These are phyloP conservation scores for Rosalia funebris DNA, from an alignment of 2,888 invertebrate species.

Conservation along the genomic window DNA sequence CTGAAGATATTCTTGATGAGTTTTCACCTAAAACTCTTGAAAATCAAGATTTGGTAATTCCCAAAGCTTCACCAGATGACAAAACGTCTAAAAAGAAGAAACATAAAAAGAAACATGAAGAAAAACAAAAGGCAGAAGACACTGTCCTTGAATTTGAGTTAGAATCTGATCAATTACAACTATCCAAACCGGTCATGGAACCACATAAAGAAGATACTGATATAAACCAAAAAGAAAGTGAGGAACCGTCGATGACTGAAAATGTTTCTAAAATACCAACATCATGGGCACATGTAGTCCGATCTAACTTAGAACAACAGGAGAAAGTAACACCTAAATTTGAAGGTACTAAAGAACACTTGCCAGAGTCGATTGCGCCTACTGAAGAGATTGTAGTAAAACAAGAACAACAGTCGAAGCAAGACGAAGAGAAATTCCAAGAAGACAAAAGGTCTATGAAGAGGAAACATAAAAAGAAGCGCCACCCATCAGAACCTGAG, in stretches of 20 bases:
- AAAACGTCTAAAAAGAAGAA: conserved; percentile 31
- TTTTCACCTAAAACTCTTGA: too few species aligned
- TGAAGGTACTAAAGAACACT: conserved; percentile 4
- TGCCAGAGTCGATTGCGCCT: conserved; percentile 1
- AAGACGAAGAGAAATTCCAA: conserved; percentile 14
- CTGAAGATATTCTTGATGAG: too few species aligned
- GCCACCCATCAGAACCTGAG: conserved; percentile 9
- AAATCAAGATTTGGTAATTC: too few species aligned
- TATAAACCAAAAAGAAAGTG: conserved; percentile 3
- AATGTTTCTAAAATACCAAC: too few species aligned
- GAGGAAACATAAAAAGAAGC: conserved; percentile 32
- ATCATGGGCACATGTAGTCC: conserved; percentile 37
- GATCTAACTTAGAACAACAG: conserved; percentile 27
- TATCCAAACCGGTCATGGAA: too few species aligned
- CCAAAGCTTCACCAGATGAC: conserved; percentile 6
- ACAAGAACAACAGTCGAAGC: conserved; percentile 5
- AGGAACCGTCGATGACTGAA: neutral
- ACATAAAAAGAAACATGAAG: conserved; percentile 18
- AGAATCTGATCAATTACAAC: too few species aligned
- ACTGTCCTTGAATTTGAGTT: too few species aligned
- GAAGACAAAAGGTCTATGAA: conserved; percentile 34
- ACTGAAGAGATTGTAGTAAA: neutral
- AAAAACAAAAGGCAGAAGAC: too few species aligned
- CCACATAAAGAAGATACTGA: neutral
- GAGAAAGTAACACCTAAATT: neutral